Percentiles rank a stretch among this genome's conserved stretches.
These are phyloP conservation scores for Drosophila cardini DNA, from an alignment of 1,140 invertebrate species.

Conservation along the genomic window DNA sequence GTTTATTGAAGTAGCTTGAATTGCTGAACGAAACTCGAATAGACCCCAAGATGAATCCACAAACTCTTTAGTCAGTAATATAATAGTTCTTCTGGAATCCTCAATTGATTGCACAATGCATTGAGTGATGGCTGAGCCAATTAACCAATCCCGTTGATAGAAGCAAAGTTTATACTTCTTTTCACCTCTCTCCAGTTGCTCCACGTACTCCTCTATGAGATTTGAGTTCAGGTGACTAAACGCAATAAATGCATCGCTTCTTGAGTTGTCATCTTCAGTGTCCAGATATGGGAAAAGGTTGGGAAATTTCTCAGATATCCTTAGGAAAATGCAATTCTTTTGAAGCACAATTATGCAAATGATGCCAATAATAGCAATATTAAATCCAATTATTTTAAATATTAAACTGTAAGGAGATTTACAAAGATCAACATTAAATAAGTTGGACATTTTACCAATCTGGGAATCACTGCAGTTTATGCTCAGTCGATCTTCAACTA, in stretches of 20 bases:
- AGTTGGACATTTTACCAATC: not conserved
- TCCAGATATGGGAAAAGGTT: not conserved
- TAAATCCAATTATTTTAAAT: not conserved
- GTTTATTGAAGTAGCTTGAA: not conserved
- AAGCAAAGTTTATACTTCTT: conserved; percentile 3
- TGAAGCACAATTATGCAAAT: not conserved
- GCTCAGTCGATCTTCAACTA: conserved; percentile 2
- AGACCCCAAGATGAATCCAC: conserved; percentile 2
- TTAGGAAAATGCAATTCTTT: not conserved
- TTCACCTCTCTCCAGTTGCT: not conserved
- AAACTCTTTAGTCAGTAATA: conserved; percentile 19
- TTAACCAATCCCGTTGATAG: conserved; percentile 16
- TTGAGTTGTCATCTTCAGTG: not conserved
- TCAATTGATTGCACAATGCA: conserved; percentile 14
- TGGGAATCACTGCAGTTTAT: not conserved
- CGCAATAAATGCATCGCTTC: conserved; percentile 2
- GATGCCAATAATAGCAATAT: not conserved
- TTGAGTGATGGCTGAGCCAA: not conserved
- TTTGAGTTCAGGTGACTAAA: conserved; percentile 6
- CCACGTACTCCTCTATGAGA: not conserved
- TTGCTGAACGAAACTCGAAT: conserved; percentile 9
- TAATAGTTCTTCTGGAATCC: conserved; percentile 5
- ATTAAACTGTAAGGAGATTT: not conserved
- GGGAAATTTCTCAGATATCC: not conserved
- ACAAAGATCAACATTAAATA: not conserved